A percentile compares a stretch with the other conserved stretches of the same genome.
phyloP scores from a whole-genome alignment of 2,797 vertebrate genomes.

The Anableps anableps region DNA sequence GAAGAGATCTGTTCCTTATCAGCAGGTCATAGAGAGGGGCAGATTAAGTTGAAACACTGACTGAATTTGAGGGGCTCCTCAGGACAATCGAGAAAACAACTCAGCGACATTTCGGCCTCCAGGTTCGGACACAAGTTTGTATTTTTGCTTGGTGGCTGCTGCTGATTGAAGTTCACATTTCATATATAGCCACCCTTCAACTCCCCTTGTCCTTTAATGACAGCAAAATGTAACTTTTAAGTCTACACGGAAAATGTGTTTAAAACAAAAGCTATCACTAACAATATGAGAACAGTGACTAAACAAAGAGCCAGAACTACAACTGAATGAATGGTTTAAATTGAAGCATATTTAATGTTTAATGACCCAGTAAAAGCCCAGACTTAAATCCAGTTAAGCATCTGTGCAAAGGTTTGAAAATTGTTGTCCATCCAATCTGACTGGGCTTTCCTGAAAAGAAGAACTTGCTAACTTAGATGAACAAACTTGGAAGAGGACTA shows the following conservation, averaged over 20 bases:
- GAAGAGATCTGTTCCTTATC: slow-evolving; percentile 16
- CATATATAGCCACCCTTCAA: not conserved
- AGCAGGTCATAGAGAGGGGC: slow-evolving; percentile 4
- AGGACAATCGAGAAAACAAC: not conserved
- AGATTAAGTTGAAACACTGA: slow-evolving; percentile 42
- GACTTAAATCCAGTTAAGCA: not conserved
- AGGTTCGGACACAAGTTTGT: not conserved
- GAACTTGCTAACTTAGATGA: no score
- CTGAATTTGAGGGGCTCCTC: slow-evolving; percentile 31
- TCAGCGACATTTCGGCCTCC: not conserved
- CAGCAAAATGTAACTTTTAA: no score
- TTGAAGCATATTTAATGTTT: not conserved
- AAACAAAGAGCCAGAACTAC: not conserved
- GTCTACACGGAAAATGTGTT: not conserved
- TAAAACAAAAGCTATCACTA: not conserved
- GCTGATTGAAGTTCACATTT: not conserved
- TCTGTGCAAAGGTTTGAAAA: not conserved
- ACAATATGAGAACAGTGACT: not conserved
- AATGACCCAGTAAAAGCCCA: not conserved
- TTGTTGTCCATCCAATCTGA: not conserved
- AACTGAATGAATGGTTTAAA: not conserved
- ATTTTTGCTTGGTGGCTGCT: not conserved
- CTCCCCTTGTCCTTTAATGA: not conserved
- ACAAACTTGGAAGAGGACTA: no score
- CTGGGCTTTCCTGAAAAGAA: not conserved